These are phyloP conservation scores for Falco concolor DNA, from an alignment of 2,797 vertebrate species.

Conservation along the genomic window DNA sequence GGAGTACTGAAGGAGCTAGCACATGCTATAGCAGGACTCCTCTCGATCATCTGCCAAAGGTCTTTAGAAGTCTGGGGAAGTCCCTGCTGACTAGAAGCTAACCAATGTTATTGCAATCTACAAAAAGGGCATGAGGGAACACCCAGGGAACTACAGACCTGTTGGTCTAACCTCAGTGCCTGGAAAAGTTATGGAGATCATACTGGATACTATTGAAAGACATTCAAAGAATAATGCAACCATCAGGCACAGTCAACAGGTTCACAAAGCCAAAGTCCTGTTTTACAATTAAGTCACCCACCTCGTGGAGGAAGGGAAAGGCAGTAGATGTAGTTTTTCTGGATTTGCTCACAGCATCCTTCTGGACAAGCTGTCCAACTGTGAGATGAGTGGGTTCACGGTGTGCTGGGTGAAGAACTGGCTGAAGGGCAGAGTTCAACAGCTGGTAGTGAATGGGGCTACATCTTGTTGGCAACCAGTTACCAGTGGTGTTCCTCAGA, in stretches of 20 bases:
- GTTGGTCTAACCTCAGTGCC: background rate
- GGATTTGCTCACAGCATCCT: background rate
- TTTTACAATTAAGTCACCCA: background rate
- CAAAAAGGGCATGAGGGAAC: background rate
- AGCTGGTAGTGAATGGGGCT: background rate
- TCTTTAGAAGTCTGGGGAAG: too few relatives aligned
- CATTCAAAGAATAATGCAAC: background rate
- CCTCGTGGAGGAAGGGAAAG: background rate
- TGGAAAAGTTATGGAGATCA: background rate
- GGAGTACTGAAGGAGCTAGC: background rate
- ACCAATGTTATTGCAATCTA: background rate
- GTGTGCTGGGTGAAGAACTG: background rate
- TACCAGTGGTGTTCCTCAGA: background rate
- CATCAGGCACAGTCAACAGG: background rate
- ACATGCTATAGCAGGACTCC: background rate
- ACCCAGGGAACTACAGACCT: background rate
- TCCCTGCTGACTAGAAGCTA: background rate
- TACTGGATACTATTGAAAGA: background rate
- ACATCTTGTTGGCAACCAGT: background rate
- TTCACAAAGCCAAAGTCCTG: background rate
- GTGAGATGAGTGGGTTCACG: background rate
- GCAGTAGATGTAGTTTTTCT: background rate
- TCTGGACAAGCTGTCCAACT: fast-evolving
- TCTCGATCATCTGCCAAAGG: too few relatives aligned
- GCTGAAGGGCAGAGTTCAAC: background rate